Base-by-base conservation (phyloP, 2,888 invertebrate genomes). In the Drosophila demipolita region DNA sequence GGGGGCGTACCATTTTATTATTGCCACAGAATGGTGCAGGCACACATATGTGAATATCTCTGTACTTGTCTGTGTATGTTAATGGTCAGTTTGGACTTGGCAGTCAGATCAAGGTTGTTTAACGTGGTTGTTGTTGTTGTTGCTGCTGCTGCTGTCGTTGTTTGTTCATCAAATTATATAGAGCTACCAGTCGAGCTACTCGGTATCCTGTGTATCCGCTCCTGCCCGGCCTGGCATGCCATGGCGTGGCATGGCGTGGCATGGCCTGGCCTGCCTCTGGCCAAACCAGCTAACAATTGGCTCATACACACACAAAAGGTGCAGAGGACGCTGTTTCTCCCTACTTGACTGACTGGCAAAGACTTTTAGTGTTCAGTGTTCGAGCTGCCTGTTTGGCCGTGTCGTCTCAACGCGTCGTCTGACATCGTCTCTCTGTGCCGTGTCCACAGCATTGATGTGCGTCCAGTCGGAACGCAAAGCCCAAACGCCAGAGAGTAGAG, bases 91-190 rank as follows among this genome's bases (percentile, higher is more conserved):
- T 62, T 54, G 57, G 52, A 26, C 42, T 55, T 60, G 54, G 67
- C 36, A 66, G 66, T 73, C 78, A 64, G 73, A 78, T 78, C 82
- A 82, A 82, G 78, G 78, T 78, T 78, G 67, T 66, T 81, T 65
- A 61, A 57, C 38, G 55, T 53, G 54, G 66, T 63, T 64, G 78
- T 58, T 66, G 69, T 45, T 40, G 55, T 40, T 69, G 73, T 8
- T 58, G 23, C 23, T 23, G 73, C 11, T 74, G 72, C 52, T 73
- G 85, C 71, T 75, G 75, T 70, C 75, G 84, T 80, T 84, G 89
- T 84, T 84, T 84, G 84, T 75, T 84, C 90, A 90, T 84, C 89
- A 84, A 84, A 84, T 85, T 90, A 89, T 90, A 84, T 89, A 83
- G 89, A 89, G 81, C 84, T 74, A 86, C 82, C 86, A 75, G 70